Evolutionary conservation across 2,113 vertebrate species (phyloP).

Genomic region (Tapirus terrestris): DNA sequence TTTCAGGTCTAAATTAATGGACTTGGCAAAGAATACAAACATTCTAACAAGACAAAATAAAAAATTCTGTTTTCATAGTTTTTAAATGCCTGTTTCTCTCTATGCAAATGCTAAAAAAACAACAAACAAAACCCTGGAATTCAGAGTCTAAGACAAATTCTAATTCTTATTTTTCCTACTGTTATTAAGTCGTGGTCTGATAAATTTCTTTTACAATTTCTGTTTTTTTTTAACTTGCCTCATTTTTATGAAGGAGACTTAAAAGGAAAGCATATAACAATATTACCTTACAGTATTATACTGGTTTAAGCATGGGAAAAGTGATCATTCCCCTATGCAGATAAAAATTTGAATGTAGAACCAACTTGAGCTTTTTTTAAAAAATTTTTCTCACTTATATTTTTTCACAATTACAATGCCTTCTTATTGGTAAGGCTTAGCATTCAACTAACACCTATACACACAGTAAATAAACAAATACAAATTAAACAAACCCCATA

Average conservation of each 20-base stretch:
- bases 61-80: neutral
- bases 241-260: neutral
- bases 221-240: neutral
- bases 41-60: neutral
- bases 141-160: neutral
- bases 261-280: neutral
- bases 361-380: neutral
- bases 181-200: neutral
- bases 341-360: neutral
- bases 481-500: neutral
- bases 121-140: neutral
- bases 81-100: neutral
- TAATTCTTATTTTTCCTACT: neutral
- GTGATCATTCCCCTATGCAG: neutral
- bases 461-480: neutral
- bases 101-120: neutral
- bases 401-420: neutral
- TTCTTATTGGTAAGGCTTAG: neutral
- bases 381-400: neutral
- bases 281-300: neutral
- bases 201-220: neutral
- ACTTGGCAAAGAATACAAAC: neutral
- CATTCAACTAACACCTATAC: neutral
- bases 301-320: neutral
- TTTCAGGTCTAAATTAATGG: neutral